These are phyloP conservation scores for Drosophila anceps DNA, from an alignment of 2,888 invertebrate species.

Conservation along the genomic window DNA sequence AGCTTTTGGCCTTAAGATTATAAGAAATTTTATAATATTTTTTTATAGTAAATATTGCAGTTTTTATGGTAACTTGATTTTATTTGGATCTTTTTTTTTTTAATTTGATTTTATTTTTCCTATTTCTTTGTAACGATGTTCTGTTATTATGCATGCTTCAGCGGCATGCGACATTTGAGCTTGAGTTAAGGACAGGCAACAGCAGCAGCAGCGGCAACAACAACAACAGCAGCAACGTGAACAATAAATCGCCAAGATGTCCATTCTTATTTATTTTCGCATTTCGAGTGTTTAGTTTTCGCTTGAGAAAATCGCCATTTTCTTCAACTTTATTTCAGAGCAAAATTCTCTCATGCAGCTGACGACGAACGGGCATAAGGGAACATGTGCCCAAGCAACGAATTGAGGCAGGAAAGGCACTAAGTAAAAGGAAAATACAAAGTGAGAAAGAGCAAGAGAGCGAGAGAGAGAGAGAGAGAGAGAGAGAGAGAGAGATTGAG, in stretches of 20 bases:
- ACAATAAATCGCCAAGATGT: constrained; percentile 79
- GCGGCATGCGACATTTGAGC: constrained; percentile 66
- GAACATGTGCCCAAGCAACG: constrained; percentile 53
- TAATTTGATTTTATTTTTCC: neutral
- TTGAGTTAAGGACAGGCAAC: constrained; percentile 33
- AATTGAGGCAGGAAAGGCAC: constrained; percentile 49
- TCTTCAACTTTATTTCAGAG: constrained; percentile 68
- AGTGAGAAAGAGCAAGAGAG: constrained; percentile 15
- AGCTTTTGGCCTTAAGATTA: neutral
- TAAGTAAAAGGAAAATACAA: constrained; percentile 48
- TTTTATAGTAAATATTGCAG: neutral
- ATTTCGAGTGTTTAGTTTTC: constrained; percentile 81
- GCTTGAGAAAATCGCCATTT: constrained; percentile 80
- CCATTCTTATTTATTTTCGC: constrained; percentile 79
- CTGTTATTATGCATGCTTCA: constrained; percentile 74
- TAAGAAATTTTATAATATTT: neutral
- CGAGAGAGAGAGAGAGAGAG: constrained; percentile 10
- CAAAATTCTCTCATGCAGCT: constrained; percentile 48
- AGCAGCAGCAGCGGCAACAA: constrained; percentile 22
- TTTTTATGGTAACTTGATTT: constrained; percentile 6
- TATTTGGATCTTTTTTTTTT: constrained; percentile 2
- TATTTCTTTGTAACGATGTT: constrained; percentile 8
- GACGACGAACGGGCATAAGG: constrained; percentile 31
- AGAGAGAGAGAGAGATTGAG: constrained; percentile 10
- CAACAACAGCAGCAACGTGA: constrained; percentile 43